phyloP scores from a whole-genome alignment of 2,888 invertebrate genomes.

The Ochropleura leucogaster region DNA sequence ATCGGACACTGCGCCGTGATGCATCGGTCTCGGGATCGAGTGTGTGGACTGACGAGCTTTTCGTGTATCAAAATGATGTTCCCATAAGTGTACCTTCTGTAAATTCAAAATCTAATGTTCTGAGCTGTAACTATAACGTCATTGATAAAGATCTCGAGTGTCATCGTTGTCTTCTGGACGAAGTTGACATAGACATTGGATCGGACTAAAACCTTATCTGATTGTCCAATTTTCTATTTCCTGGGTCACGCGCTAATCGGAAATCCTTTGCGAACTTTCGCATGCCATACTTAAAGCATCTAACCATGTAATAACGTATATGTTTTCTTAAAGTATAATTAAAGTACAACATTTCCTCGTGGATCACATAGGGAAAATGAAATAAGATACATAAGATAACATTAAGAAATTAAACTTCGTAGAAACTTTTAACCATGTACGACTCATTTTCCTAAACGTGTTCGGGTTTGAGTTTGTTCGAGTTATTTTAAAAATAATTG shows the following conservation, averaged over 20 bases:
- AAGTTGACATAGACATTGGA: constrained; percentile 28
- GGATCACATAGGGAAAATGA: background rate
- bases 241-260: constrained; percentile 29
- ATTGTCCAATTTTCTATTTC: constrained; percentile 30
- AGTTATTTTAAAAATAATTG: constrained; percentile 11
- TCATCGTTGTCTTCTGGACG: constrained; percentile 6
- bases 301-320: background rate
- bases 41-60: constrained; percentile 59
- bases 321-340: background rate
- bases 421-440: background rate
- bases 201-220: background rate
- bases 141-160: constrained; percentile 35
- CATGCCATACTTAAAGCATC: background rate
- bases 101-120: constrained; percentile 9
- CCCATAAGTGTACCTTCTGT: constrained; percentile 60
- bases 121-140: constrained; percentile 43
- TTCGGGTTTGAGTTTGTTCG: background rate
- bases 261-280: constrained; percentile 4
- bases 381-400: background rate
- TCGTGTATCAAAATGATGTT: constrained; percentile 48
- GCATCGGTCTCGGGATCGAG: constrained; percentile 67
- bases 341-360: background rate
- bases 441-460: background rate
- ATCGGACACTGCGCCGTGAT: constrained; percentile 70
- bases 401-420: background rate